Conservation (phyloP, 2,113 vertebrate genomes). For the Globicephala melas region DNA sequence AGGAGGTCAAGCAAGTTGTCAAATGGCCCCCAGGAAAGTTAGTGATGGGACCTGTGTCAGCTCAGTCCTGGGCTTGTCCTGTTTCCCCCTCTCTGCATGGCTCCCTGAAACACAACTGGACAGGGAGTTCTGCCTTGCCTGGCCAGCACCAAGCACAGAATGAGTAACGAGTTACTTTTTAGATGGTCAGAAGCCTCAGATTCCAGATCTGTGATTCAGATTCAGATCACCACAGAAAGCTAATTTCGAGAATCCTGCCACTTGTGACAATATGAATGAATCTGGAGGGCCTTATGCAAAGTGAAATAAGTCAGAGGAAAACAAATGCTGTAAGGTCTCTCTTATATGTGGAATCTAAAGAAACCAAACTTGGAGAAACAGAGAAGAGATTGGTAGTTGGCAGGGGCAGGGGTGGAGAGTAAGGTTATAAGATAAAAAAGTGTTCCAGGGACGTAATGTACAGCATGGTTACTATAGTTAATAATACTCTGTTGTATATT, state of each 20-base stretch:
- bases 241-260: neutral
- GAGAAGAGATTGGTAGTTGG: neutral
- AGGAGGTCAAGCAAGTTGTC: neutral
- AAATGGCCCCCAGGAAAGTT: neutral
- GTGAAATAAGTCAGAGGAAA: neutral
- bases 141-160: neutral
- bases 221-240: neutral
- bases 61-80: neutral
- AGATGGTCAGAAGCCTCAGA: neutral
- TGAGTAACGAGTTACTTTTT: neutral
- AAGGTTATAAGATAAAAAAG: neutral
- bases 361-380: neutral
- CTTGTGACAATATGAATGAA: neutral
- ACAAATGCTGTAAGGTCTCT: neutral
- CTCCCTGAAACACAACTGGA: fast-evolving
- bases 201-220: too few relatives aligned
- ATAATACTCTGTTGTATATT: neutral
- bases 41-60: fast-evolving
- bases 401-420: neutral
- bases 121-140: neutral
- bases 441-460: neutral
- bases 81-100: too few relatives aligned
- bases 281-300: neutral
- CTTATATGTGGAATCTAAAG: neutral
- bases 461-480: neutral